Base-by-base conservation (phyloP, 2,113 vertebrate species). In the Thunnus thynnus region DNA sequence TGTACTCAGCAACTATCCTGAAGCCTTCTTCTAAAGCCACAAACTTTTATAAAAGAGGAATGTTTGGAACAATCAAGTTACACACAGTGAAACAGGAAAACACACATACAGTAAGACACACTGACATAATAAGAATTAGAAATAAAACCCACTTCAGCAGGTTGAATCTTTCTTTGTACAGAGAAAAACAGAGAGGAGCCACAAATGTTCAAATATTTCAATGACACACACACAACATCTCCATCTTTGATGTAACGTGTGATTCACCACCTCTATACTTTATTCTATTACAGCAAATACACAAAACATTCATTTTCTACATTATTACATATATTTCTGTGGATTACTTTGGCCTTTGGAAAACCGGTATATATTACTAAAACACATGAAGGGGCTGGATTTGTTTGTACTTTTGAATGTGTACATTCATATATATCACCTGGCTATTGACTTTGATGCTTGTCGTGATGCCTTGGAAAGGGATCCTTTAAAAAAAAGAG, bases 31-130 rank as follows among this genome's bases (percentile, higher is more conserved):
- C 17, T 52, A 54, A 58, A 47, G 5, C 52, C 5, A 36, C 36
- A 30, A 30, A 32, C 13, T 51, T 44, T 55, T 75, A 44, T 20
- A 41, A 76, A 84, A 84, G 5, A 44, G 25, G 36, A 74, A 54
- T 25, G 18, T 65, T 27, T 76, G 16, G 16, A 62, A 48, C 56
- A 16, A 14, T 17, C 5, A 47, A 20, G 20, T 67, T 32, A 10
- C 56, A 56, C 25, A 62, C 12, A 25, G 12, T 13, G 44, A 41
- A 41, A 56, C 25, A 50, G 30, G 50, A 55, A 74, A 63, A 63
- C 54, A 57, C 47, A 61, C 8, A 41, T 41, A 41, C 36, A 41
- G 36, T 18, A 1, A 56, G 80, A 50, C 44, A 55, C 1, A 13
- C 9, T 0, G 17, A 9, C 8, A 30, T 30, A 3, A 30, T 30